Base-by-base conservation (phyloP, 2,113 vertebrate genomes). In the Fulmarus glacialis region DNA sequence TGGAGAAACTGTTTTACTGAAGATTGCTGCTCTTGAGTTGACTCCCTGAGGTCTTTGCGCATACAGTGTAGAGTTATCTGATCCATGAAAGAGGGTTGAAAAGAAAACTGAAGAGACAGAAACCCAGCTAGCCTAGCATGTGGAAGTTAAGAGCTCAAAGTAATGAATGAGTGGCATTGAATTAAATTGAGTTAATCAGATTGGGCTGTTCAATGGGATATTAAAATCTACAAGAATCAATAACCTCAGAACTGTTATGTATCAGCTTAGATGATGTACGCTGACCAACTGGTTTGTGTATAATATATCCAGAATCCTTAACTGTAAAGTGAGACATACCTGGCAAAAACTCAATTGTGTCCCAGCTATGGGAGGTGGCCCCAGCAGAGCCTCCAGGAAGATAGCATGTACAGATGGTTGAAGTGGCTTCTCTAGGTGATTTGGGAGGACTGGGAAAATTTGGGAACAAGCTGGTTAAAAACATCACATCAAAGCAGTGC, bases 181-280 rank as follows among this genome's bases (percentile, higher is more conserved):
- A 84, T 79, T 67, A 84, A 96, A 89, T 78, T 40, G 60, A 93
- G 34, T 93, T 95, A 84, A 95, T 95, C 43, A 68, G 19, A 36
- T 52, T 60, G n/a, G 20, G 27, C 60, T 95, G 30, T 82, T 84
- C 48, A 71, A 53, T 43, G 27, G 40, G 30, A 53, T 77, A 77
- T 75, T 85, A 85, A 91, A 82, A 89, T 79, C 64, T 60, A 3
- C 52, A 42, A 23, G 56, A 92, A 89, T 79, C 70, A 48, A 40
- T 92, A 91, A 82, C 34, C 13, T 89, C 70, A 45, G 52, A 79
- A 63, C 34, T 64, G 29, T 40, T 79, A 26, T 60, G 5, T 66
- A 58, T 75, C 42, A 42, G 27, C 3, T 68, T 70, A 68, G 70
- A 50, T 60, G 73, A 71, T 82, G 14, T 45, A 27, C 2, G 4